Evolutionary conservation across 2,797 vertebrate species (phyloP).

Genomic region (Platalea minor): DNA sequence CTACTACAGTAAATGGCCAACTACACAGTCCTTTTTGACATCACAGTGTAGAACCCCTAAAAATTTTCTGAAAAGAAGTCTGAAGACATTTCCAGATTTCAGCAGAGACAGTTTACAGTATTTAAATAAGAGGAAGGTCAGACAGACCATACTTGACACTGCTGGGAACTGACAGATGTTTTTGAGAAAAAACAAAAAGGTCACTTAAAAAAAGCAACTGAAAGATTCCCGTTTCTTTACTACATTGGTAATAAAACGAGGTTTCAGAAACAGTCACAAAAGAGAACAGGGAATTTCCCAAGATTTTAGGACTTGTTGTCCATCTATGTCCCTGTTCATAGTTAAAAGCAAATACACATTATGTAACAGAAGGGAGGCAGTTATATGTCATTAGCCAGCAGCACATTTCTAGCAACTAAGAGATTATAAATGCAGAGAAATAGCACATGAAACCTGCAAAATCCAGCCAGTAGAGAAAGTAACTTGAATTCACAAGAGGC

Average conservation of each 20-base stretch:
- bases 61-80: not conserved
- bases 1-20: not conserved
- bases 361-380: not conserved
- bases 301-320: not conserved
- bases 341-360: not conserved
- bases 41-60: not conserved
- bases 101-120: not conserved
- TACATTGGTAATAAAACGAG: not conserved
- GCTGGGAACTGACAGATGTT: not conserved
- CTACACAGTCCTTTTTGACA: not conserved
- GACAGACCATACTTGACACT: not conserved
- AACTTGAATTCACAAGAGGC: not conserved
- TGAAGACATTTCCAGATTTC: not conserved
- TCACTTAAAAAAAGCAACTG: not conserved
- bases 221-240: slow-evolving; percentile 1
- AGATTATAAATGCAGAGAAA: not conserved
- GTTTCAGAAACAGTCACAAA: slow-evolving; percentile 25
- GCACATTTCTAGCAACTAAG: not conserved
- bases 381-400: not conserved
- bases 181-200: not conserved
- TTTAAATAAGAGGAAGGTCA: not conserved
- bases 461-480: not conserved
- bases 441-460: not conserved
- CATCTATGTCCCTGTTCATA: not conserved
- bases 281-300: slow-evolving; percentile 17